Conservation (phyloP, 53 echinoderm and acorn worm genomes). For the Mesocentrotus franciscanus region DNA sequence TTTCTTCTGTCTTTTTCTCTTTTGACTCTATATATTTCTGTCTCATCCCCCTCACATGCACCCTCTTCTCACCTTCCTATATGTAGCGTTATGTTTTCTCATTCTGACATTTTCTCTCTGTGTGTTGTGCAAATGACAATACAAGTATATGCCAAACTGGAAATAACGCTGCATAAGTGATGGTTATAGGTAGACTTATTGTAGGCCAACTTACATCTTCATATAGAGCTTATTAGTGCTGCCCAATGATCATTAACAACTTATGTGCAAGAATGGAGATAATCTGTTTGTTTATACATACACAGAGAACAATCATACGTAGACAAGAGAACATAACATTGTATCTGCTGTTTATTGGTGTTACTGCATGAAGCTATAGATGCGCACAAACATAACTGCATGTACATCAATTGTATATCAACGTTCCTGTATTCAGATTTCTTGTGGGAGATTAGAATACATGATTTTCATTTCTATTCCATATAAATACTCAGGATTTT, state of each 20-base stretch:
- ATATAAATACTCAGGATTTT: not conserved
- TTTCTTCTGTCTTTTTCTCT: not conserved
- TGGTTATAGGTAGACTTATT: too few relatives aligned
- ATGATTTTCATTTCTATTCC: not conserved
- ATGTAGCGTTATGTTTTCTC: not conserved
- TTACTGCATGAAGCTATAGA: not conserved
- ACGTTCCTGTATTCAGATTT: not conserved
- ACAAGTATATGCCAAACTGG: too few relatives aligned
- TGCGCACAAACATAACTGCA: conserved; percentile 12
- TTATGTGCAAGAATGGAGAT: too few relatives aligned
- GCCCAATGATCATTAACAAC: not conserved
- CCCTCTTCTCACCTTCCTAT: not conserved
- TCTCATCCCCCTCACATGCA: not conserved
- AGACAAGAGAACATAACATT: not conserved
- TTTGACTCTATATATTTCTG: not conserved
- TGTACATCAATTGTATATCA: not conserved
- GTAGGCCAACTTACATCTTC: too few relatives aligned
- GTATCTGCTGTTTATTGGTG: conserved; percentile 1
- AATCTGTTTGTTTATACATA: too few relatives aligned
- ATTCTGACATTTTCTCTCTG: not conserved
- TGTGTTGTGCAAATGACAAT: too few relatives aligned
- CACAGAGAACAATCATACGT: too few relatives aligned
- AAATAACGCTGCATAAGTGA: too few relatives aligned
- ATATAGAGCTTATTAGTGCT: too few relatives aligned
- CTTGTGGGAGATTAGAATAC: not conserved